A percentile compares a stretch with the other conserved stretches of the same genome.
Conservation (phyloP, 2,113 vertebrate species). For the Clarias magur region DNA sequence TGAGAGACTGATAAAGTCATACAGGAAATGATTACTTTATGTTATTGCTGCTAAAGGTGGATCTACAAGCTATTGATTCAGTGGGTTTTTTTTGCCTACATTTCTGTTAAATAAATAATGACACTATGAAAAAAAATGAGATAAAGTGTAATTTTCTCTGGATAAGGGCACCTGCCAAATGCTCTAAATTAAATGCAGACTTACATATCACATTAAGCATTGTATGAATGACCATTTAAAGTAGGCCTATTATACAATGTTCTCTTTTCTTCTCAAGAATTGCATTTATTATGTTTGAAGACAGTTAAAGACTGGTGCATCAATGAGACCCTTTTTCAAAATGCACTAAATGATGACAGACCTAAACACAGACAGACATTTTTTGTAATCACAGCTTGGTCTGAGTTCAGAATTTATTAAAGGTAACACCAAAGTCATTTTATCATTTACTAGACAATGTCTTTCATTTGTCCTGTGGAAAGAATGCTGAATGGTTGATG, state of each 20-base stretch:
- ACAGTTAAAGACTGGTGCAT: not conserved
- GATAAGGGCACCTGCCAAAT: too few species aligned
- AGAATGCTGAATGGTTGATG: slow-evolving; percentile 26
- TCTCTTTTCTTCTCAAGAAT: slow-evolving; percentile 2
- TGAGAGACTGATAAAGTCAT: too few species aligned
- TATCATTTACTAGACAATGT: slow-evolving; percentile 15
- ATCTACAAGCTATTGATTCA: too few species aligned
- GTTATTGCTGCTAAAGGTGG: too few species aligned
- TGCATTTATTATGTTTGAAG: not conserved
- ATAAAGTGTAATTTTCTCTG: too few species aligned
- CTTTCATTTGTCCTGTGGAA: slow-evolving; percentile 19
- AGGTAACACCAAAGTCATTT: slow-evolving; percentile 35
- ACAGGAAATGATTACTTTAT: too few species aligned
- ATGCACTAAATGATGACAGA: not conserved
- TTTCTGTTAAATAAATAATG: too few species aligned
- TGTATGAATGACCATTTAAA: not conserved
- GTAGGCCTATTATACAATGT: not conserved
- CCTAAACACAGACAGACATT: slow-evolving; percentile 6
- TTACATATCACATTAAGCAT: not conserved
- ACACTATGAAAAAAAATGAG: too few species aligned
- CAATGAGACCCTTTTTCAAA: not conserved
- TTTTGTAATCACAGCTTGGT: slow-evolving; percentile 36
- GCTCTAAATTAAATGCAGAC: too few species aligned
- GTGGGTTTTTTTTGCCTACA: too few species aligned
- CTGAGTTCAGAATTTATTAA: slow-evolving; percentile 33